Base-by-base conservation (phyloP, 2,113 vertebrate genomes). In the Riparia riparia region DNA sequence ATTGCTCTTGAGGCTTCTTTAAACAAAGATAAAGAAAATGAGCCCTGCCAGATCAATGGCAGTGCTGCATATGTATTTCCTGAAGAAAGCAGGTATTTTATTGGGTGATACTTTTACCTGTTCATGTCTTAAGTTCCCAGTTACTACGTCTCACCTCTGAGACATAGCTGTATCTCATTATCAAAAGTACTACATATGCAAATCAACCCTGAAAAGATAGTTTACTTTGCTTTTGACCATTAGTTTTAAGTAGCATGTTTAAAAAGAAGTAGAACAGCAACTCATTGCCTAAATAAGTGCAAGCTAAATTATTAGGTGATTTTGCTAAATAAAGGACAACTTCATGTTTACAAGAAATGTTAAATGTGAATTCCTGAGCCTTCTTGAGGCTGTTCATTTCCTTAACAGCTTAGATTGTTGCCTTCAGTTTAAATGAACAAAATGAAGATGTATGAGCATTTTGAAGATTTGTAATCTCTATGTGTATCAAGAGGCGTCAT, bases 41-140 rank as follows among this genome's bases (percentile, higher is more conserved):
- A 99, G 53, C 95, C 98, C 2, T 98, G 98, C 63, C 98, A 98
- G 92, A 97, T 98, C 42, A 98, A 98, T 63, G 98, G 98, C 54
- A 97, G 98, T 57, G 61, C 94, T 68, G 88, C 97, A 28, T 98
- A 98, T 74, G 97, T 98, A 12, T 99, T 99, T 87, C 98, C 98
- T 44, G 99, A 99, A 57, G 99, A 99, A 92, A 98, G 97, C 90
- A 99, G 98, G 99, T 99, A 98, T 71, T 70, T 60, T 69, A 8
- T 8, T 72, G 32, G 24, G 12, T 37, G 56, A 19, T 69, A 18
- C 18, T 81, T 60, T n/a, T 73, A 21, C 14, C 66, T 77, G 15
- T 51, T 86, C 6, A 2, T 41, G 34, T 70, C 16, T 60, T 45
- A 7, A n/a, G 8, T 72, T 92, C n/a, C 17, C 22, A 10, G 26